A percentile compares a stretch with the other conserved stretches of the same genome.
phyloP scores from a whole-genome alignment of 2,113 vertebrate species.

The Lampris megalopsis region DNA sequence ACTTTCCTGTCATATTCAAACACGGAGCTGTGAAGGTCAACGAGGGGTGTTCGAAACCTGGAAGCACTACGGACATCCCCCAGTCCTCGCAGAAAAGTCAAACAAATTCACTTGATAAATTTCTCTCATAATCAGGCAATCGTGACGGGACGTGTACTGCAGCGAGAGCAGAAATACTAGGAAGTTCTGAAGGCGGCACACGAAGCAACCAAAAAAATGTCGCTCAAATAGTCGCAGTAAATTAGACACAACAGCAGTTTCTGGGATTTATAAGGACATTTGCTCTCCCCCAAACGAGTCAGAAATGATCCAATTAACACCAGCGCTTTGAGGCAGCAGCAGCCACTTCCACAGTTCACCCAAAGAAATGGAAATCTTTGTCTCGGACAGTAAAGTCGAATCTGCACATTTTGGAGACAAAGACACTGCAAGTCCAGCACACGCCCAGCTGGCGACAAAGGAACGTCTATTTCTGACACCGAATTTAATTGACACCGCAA shows the following conservation, averaged over 20 bases:
- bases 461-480: neutral
- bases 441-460: neutral
- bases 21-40: constrained; percentile 70
- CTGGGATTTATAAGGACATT: constrained; percentile 49
- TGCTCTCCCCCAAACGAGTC: constrained; percentile 41
- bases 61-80: constrained; percentile 45
- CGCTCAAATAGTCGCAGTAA: constrained; percentile 15
- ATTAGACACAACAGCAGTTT: constrained; percentile 41
- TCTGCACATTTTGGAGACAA: neutral
- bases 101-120: constrained; percentile 65
- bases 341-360: constrained; percentile 18
- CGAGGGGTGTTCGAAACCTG: constrained; percentile 57
- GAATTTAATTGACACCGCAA: constrained; percentile 3
- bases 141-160: constrained; percentile 7
- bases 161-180: constrained; percentile 1
- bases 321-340: constrained; percentile 42
- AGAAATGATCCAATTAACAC: constrained; percentile 63
- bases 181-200: constrained; percentile 37
- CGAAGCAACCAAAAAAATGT: constrained; percentile 23
- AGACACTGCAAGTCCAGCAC: neutral
- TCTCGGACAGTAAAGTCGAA: neutral
- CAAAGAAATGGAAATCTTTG: neutral
- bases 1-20: constrained; percentile 70
- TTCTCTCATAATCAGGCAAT: constrained; percentile 59
- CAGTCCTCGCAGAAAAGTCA: constrained; percentile 54